Evolutionary conservation across 2,888 invertebrate genomes (phyloP).

Genomic region (Ormyrus labotus): DNA sequence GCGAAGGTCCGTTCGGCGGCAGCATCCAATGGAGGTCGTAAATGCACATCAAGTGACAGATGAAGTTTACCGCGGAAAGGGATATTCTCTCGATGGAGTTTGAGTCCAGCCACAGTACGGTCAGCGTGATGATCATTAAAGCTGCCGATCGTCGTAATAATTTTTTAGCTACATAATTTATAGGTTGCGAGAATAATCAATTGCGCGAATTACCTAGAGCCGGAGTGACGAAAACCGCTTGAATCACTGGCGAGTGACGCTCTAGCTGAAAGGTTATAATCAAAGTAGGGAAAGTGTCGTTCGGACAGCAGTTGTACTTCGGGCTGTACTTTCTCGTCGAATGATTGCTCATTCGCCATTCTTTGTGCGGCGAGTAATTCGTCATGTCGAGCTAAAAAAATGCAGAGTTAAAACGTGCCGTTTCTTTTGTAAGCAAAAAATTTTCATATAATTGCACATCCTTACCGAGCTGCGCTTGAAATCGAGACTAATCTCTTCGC

Average conservation of each 20-base stretch:
- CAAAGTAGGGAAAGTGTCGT: constrained; percentile 80
- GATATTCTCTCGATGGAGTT: constrained; percentile 78
- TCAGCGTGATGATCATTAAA: constrained; percentile 79
- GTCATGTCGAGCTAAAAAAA: constrained; percentile 73
- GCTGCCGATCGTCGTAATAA: constrained; percentile 67
- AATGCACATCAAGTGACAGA: constrained; percentile 80
- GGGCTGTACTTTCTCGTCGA: constrained; percentile 76
- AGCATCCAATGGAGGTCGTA: constrained; percentile 80
- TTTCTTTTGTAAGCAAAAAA: background rate
- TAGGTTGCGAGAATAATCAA: background rate
- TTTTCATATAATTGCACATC: background rate
- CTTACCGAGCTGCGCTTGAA: constrained; percentile 67
- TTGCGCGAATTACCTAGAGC: constrained; percentile 70
- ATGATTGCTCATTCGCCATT: constrained; percentile 79
- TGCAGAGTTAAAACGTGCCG: too few relatives aligned
- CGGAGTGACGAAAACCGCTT: constrained; percentile 79
- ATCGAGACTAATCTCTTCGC: constrained; percentile 80
- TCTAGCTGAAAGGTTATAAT: constrained; percentile 79
- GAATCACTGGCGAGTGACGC: constrained; percentile 79
- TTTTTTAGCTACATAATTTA: too few relatives aligned
- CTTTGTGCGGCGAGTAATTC: constrained; percentile 78
- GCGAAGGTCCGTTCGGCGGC: constrained; percentile 79
- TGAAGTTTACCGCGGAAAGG: constrained; percentile 79
- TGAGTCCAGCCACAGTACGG: constrained; percentile 79
- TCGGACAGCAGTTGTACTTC: constrained; percentile 78